phyloP scores from a whole-genome alignment of 2,888 invertebrate species.

The Pachymerium ferrugineum region DNA sequence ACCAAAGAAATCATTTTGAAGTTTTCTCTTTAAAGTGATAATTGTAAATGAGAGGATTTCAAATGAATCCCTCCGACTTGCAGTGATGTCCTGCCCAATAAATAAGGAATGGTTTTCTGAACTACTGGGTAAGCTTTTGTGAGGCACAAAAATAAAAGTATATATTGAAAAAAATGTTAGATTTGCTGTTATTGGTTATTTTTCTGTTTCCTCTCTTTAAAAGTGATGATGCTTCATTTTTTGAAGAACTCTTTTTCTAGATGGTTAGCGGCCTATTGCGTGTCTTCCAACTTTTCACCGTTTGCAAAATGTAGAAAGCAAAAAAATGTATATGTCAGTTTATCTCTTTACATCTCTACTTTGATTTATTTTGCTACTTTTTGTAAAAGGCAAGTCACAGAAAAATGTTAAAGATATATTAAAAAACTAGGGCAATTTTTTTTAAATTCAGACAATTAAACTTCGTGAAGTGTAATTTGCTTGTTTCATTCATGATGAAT shows the following conservation, averaged over 20 bases:
- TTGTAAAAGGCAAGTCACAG: neutral
- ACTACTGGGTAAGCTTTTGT: neutral
- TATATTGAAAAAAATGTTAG: neutral
- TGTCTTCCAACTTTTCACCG: conserved; percentile 25
- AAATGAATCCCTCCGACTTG: neutral
- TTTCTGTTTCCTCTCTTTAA: neutral
- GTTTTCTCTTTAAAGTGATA: conserved; percentile 8
- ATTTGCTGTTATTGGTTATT: conserved; percentile 12
- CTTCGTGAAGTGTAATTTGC: neutral
- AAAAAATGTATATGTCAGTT: neutral
- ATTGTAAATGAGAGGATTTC: conserved; percentile 6
- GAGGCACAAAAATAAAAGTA: neutral
- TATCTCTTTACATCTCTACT: neutral
- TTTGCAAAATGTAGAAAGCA: conserved; percentile 18
- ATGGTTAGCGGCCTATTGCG: conserved; percentile 14
- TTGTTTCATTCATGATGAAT: conserved; percentile 5
- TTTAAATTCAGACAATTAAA: neutral
- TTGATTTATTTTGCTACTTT: conserved; percentile 2
- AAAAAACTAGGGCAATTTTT: too few relatives aligned
- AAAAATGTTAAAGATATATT: neutral
- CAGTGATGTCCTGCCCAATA: neutral
- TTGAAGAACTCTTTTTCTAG: conserved; percentile 25
- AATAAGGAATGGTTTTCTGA: neutral
- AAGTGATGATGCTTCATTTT: conserved; percentile 3
- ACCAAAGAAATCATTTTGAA: neutral